phyloP scores from a whole-genome alignment of 2,797 vertebrate genomes.

The Danio kyathit region DNA sequence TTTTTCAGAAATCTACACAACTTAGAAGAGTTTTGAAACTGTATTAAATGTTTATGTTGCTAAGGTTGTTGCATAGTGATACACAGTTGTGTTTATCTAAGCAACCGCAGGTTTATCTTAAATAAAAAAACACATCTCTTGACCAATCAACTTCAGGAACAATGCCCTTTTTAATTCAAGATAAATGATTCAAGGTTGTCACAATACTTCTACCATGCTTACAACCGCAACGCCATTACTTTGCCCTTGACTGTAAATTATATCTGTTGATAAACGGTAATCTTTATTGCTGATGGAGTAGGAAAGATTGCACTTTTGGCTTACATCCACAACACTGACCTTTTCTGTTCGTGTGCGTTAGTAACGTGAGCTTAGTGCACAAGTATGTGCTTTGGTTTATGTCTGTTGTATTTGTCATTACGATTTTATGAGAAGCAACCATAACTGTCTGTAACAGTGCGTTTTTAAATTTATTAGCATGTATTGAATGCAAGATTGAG shows the following conservation, averaged over 20 bases:
- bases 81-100: too few species aligned
- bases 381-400: slow-evolving; percentile 32
- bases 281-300: slow-evolving; percentile 44
- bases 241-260: slow-evolving; percentile 42
- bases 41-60: too few species aligned
- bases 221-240: slow-evolving; percentile 23
- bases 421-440: slow-evolving; percentile 7
- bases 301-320: slow-evolving; percentile 41
- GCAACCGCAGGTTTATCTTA: too few species aligned
- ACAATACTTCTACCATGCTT: neutral
- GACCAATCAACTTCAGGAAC: too few species aligned
- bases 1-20: too few species aligned
- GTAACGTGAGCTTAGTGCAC: slow-evolving; percentile 31
- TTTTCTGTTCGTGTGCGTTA: slow-evolving; percentile 37
- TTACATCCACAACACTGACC: slow-evolving; percentile 12
- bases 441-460: neutral
- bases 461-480: neutral
- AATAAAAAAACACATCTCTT: too few species aligned
- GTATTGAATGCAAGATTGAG: neutral
- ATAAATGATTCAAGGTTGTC: neutral
- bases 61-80: too few species aligned
- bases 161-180: too few species aligned
- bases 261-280: slow-evolving; percentile 37
- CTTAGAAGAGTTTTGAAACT: too few species aligned
- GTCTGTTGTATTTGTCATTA: slow-evolving; percentile 14